A percentile compares a stretch with the other conserved stretches of the same genome.
These are phyloP conservation scores for Sebastes diploproa DNA, from an alignment of 2,797 vertebrate species.

Conservation along the genomic window DNA sequence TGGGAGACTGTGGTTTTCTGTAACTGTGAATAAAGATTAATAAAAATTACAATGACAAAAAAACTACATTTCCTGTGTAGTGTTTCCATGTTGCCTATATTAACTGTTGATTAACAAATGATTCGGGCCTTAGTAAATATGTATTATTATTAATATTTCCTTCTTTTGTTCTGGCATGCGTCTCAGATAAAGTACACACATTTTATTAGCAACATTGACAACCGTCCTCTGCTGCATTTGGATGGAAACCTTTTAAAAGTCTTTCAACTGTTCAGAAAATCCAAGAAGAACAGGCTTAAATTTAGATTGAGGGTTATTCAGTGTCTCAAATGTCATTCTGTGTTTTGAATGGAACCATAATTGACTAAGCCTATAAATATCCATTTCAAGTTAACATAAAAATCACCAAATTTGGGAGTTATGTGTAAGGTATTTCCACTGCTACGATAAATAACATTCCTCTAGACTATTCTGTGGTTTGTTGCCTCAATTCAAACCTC, in stretches of 20 bases:
- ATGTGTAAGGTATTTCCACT: not conserved
- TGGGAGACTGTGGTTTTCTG: not conserved
- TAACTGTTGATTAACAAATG: not conserved
- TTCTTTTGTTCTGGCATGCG: too few relatives aligned
- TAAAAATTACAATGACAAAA: not conserved
- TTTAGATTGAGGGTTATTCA: not conserved
- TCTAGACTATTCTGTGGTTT: not conserved
- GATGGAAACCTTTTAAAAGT: not conserved
- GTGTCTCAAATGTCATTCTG: not conserved
- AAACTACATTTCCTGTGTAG: not conserved
- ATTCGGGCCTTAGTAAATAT: not conserved
- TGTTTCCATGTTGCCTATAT: not conserved
- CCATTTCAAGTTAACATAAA: not conserved
- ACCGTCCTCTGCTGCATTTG: not conserved
- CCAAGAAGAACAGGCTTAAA: not conserved
- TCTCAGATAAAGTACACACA: not conserved
- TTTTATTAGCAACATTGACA: not conserved
- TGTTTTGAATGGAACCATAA: not conserved
- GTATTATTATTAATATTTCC: too few relatives aligned
- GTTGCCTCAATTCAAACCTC: slow-evolving; percentile 34
- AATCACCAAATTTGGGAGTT: not conserved
- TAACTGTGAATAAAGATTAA: not conserved
- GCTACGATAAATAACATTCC: slow-evolving; percentile 7
- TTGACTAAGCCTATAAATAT: not conserved
- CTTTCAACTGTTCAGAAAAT: not conserved